Evolutionary conservation across 2,113 vertebrate species (phyloP).

Genomic region (Anolis carolinensis): DNA sequence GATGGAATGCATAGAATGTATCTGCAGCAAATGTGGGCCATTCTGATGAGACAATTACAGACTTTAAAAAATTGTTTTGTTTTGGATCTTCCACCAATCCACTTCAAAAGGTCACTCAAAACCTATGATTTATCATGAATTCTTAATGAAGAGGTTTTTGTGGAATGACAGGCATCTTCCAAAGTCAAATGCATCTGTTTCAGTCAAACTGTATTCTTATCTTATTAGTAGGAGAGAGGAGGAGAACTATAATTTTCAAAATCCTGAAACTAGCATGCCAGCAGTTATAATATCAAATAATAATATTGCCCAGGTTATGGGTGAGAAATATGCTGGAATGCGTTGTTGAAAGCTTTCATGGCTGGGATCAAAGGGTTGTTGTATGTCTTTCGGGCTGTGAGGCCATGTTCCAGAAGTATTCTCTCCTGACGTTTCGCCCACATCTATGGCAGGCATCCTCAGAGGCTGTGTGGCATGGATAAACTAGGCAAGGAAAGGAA

Average conservation of each 20-base stretch:
- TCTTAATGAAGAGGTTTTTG: constrained; percentile 24
- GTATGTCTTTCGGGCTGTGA: too few relatives aligned
- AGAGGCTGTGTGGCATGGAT: too few relatives aligned
- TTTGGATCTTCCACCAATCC: constrained; percentile 61
- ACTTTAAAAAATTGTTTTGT: constrained; percentile 30
- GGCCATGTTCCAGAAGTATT: too few relatives aligned
- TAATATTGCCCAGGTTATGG: too few relatives aligned
- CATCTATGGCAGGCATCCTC: too few relatives aligned
- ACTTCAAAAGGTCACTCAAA: constrained; percentile 27
- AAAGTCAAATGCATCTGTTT: constrained; percentile 17
- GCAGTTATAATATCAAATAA: too few relatives aligned
- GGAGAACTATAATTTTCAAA: too few relatives aligned
- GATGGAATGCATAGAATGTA: constrained; percentile 69
- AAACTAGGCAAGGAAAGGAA: too few relatives aligned
- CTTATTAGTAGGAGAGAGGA: background rate
- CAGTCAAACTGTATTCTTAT: background rate
- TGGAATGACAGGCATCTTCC: constrained; percentile 28
- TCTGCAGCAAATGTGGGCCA: constrained; percentile 74
- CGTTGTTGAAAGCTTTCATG: too few relatives aligned
- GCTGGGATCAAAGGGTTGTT: too few relatives aligned
- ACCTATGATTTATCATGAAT: background rate
- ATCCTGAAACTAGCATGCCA: too few relatives aligned
- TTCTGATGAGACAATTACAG: constrained; percentile 79
- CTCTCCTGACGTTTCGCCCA: too few relatives aligned
- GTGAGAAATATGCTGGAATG: background rate